Conservation (phyloP, 2,113 vertebrate species). For the Melanerpes aurifrons region DNA sequence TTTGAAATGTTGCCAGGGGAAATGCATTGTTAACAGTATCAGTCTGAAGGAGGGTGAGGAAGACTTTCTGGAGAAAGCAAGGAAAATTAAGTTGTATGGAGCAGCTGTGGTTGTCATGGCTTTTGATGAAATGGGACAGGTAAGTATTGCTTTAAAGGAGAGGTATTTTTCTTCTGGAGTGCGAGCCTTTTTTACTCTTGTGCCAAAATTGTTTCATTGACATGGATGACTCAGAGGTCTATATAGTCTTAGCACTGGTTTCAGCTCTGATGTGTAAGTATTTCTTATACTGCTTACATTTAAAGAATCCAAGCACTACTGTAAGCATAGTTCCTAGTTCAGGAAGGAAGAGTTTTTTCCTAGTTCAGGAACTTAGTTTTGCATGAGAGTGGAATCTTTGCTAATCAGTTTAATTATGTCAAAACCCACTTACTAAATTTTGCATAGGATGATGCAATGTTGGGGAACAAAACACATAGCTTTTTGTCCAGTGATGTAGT, state of each 20-base stretch:
- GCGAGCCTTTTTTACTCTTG: background rate
- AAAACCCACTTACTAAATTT: background rate
- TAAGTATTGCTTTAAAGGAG: slow-evolving; percentile 52
- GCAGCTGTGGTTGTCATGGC: slow-evolving; percentile 96
- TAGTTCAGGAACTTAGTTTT: background rate
- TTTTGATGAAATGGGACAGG: slow-evolving; percentile 96
- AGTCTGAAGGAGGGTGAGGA: slow-evolving; percentile 95
- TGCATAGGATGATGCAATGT: background rate
- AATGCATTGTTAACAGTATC: slow-evolving; percentile 97
- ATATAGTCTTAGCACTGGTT: background rate
- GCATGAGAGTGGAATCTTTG: background rate
- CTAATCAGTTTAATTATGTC: background rate
- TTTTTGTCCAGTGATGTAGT: too few species aligned
- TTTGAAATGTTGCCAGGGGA: slow-evolving; percentile 94
- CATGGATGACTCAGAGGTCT: background rate
- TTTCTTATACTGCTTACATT: background rate
- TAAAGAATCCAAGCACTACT: background rate
- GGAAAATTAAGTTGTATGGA: slow-evolving; percentile 87
- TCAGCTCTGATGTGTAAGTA: background rate
- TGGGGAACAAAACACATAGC: background rate
- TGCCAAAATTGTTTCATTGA: background rate
- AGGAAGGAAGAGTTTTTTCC: background rate
- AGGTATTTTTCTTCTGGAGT: background rate
- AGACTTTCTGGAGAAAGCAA: slow-evolving; percentile 88
- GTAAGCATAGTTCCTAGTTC: background rate